Evolutionary conservation across 2,113 vertebrate species (phyloP), one percentile per base, ranked within the genome.

Genomic region (Microtus richardsoni): DNA sequence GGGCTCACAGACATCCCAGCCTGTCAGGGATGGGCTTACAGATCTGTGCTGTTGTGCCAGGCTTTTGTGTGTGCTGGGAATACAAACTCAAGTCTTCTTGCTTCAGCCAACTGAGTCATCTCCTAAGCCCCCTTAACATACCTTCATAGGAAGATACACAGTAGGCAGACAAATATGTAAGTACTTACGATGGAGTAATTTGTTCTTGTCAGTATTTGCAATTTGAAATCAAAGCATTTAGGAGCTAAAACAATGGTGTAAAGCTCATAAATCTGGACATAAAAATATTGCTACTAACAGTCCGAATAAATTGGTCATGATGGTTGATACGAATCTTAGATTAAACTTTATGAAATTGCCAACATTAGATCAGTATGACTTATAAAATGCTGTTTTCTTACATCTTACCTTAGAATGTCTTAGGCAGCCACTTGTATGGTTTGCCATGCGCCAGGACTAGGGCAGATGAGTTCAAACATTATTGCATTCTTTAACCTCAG

Each of bases 141-240:
- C 64, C 71, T 84, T 64, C 39, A 58, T 83, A 33, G 75, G 30
- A 95, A 47, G 54, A 39, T 44, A 41, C 47, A 60, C 30, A 86
- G 3, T 49, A 93, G 14, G 62, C 47, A 64, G 84, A 22, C 28
- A 86, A 79, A 7, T 41, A 93, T 8, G 39, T 64, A 64, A 71
- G 14, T 21, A 54, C 17, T 88, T 91, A 60, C 9, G 64, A 3
- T 71, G 52, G 5, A 94, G n/a, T 79, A 30, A 60, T 93, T 47
- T 95, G 36, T 86, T 16, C 79, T 88, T 84, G 49, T 75, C 10
- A 62, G 4, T 28, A 44, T 95, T 88, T 91, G 26, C 1, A 14
- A 68, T 26, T 73, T 95, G 44, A 91, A 75, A 91, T 77, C 33
- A 78, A 11, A 95, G 49, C 41, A 75, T 89, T 90, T 93, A 26